phyloP scores from a whole-genome alignment of 1,140 invertebrate species.

The Caerostris extrusa region DNA sequence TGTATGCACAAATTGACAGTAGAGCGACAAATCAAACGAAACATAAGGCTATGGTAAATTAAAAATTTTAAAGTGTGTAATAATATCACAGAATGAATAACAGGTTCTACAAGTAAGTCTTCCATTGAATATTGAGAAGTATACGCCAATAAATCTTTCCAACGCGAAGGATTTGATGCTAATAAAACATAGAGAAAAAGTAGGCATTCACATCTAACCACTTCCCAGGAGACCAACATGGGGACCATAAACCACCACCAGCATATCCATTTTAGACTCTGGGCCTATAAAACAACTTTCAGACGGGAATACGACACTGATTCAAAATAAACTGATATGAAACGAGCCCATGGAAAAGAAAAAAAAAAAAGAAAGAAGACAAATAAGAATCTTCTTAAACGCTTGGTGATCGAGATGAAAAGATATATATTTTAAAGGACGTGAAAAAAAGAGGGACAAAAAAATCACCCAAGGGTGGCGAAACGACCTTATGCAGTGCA shows the following conservation, averaged over 20 bases:
- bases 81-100: no score
- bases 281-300: conserved; percentile 71
- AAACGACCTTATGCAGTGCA: conserved; percentile 69
- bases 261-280: conserved; percentile 58
- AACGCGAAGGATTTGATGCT: neutral
- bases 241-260: conserved; percentile 63
- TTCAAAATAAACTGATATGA: conserved; percentile 67
- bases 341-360: neutral
- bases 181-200: neutral
- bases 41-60: no score
- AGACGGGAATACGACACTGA: conserved; percentile 65
- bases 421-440: conserved; percentile 71
- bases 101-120: no score
- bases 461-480: conserved; percentile 28
- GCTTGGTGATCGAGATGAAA: conserved; percentile 49
- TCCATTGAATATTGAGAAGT: neutral
- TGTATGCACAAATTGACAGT: no score
- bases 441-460: neutral
- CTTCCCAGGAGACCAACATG: conserved; percentile 7
- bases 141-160: neutral
- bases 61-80: no score
- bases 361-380: neutral
- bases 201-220: conserved; percentile 5
- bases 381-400: conserved; percentile 9
- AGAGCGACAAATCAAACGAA: no score